Conservation (phyloP, 1,140 invertebrate species). For the Ceratoteleas bidentatus region DNA sequence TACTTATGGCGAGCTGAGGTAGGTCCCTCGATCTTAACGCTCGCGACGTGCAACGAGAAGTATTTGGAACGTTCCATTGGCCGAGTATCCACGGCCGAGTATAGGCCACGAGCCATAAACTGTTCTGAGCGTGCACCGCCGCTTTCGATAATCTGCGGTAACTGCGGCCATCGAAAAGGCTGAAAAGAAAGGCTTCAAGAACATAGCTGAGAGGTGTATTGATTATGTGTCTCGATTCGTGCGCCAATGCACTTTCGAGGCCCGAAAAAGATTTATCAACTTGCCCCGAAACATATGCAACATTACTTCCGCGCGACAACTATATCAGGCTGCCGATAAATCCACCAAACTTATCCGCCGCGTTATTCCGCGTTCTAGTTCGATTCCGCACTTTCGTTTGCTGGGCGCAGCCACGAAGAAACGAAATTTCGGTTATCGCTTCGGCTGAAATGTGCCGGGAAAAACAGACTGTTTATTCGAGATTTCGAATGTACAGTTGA, state of each 20-base stretch:
- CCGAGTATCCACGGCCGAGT: conserved; percentile 76
- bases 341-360: conserved; percentile 16
- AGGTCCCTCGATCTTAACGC: conserved; percentile 55
- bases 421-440: background rate
- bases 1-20: conserved; percentile 31
- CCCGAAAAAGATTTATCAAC: conserved; percentile 60
- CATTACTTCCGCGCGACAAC: conserved; percentile 28
- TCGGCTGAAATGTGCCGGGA: background rate
- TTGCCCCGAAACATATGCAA: conserved; percentile 47
- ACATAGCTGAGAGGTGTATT: conserved; percentile 54
- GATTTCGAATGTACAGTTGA: background rate
- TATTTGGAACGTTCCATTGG: conserved; percentile 80
- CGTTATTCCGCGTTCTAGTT: conserved; percentile 38
- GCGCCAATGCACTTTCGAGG: conserved; percentile 41
- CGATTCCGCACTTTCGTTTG: conserved; percentile 42
- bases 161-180: conserved; percentile 53
- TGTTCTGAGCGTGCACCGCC: conserved; percentile 70
- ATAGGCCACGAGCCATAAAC: conserved; percentile 75
- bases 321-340: conserved; percentile 35
- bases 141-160: conserved; percentile 69
- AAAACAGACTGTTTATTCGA: background rate
- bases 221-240: conserved; percentile 57
- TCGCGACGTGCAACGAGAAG: conserved; percentile 75
- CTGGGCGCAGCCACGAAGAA: background rate
- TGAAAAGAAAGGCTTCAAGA: conserved; percentile 59